Conservation (phyloP, 1,140 invertebrate species). For the Heliconius melpomene region DNA sequence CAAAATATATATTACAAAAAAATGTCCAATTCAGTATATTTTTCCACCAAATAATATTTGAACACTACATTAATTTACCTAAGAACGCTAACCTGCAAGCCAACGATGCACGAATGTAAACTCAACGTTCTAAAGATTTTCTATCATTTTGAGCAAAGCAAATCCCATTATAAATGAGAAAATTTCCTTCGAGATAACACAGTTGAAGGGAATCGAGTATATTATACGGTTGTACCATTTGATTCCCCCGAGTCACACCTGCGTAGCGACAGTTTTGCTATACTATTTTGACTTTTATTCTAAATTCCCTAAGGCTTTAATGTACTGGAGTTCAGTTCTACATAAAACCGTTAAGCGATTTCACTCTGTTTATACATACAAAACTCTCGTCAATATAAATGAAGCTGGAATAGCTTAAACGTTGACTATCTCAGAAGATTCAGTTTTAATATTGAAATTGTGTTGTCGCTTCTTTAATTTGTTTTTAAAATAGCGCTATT, state of each 20-base stretch:
- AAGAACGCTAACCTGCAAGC: background rate
- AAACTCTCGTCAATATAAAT: constrained; percentile 39
- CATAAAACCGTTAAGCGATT: constrained; percentile 36
- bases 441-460: background rate
- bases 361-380: constrained; percentile 39
- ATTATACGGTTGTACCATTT: constrained; percentile 35
- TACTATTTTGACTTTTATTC: constrained; percentile 29
- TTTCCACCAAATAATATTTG: too few species aligned
- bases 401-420: constrained; percentile 28
- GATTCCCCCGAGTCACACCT: constrained; percentile 40
- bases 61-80: background rate
- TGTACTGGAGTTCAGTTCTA: constrained; percentile 1
- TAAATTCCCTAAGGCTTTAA: background rate
- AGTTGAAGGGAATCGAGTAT: constrained; percentile 34
- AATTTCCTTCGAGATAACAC: constrained; percentile 32
- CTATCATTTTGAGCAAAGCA: background rate
- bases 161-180: constrained; percentile 33
- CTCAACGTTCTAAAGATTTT: background rate
- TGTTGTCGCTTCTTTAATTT: background rate
- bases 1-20: too few species aligned
- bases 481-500: background rate
- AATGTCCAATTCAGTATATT: too few species aligned
- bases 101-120: background rate
- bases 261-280: constrained; percentile 19
- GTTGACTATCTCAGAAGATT: constrained; percentile 23